Evolutionary conservation across 2,113 vertebrate genomes (phyloP).

Genomic region (Tetrax tetrax): DNA sequence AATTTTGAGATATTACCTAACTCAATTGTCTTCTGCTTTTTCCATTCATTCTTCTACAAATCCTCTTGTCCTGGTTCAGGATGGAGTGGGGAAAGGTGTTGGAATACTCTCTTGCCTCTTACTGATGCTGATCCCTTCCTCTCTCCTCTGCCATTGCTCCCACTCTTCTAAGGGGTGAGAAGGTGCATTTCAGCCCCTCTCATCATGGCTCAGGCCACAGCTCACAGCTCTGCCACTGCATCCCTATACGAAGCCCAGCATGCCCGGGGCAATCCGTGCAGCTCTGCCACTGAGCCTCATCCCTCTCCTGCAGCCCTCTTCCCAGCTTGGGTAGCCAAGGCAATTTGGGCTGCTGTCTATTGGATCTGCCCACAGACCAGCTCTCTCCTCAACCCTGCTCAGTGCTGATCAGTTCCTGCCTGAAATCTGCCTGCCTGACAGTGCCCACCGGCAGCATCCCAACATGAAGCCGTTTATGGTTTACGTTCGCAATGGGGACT

Average conservation of each 20-base stretch:
- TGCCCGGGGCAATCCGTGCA: neutral
- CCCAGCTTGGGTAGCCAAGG: neutral
- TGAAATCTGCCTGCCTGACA: neutral
- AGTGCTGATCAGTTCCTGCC: neutral
- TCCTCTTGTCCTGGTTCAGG: neutral
- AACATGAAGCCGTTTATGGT: fast-evolving
- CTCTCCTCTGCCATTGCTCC: neutral
- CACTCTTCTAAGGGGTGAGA: neutral
- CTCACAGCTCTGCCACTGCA: neutral
- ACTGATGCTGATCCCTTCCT: neutral
- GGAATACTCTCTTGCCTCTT: neutral
- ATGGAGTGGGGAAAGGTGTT: neutral
- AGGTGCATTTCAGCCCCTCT: neutral
- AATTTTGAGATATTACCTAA: conserved; percentile 13
- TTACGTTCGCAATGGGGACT: neutral
- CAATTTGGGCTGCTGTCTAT: neutral
- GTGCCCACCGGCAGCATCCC: neutral
- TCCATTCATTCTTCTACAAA: neutral
- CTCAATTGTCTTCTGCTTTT: neutral
- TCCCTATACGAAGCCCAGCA: neutral
- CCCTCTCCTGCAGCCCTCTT: neutral
- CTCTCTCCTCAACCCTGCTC: neutral
- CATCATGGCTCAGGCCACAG: neutral
- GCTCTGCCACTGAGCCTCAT: neutral
- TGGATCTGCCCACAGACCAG: neutral